phyloP scores from a whole-genome alignment of 2,888 invertebrate species.

The Coecobrya sp. region DNA sequence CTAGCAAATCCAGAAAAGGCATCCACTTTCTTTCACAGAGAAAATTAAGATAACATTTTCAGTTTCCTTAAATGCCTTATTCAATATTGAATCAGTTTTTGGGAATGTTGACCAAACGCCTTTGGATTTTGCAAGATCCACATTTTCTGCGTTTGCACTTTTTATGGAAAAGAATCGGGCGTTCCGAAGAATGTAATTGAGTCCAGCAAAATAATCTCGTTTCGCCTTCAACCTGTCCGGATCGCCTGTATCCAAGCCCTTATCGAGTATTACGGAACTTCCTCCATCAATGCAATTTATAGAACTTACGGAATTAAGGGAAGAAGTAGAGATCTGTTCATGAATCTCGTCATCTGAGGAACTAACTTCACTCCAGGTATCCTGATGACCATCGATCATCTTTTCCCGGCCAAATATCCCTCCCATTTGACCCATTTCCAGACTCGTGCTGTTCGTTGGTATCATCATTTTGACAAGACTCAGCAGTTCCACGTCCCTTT shows the following conservation, averaged over 20 bases:
- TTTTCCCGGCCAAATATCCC: slow-evolving; percentile 52
- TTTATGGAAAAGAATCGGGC: slow-evolving; percentile 95
- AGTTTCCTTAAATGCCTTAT: slow-evolving; percentile 97
- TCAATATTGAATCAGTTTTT: slow-evolving; percentile 98
- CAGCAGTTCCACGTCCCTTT: slow-evolving; percentile 58
- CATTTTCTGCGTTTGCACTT: slow-evolving; percentile 99
- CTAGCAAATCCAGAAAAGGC: slow-evolving; percentile 97
- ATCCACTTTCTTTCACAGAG: slow-evolving; percentile 99
- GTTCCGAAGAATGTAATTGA: too few species aligned
- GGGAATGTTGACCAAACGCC: slow-evolving; percentile 99
- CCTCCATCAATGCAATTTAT: slow-evolving; percentile 78
- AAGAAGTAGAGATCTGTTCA: slow-evolving; percentile 87
- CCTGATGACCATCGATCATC: slow-evolving; percentile 89
- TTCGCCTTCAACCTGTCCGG: slow-evolving; percentile 75
- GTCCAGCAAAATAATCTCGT: slow-evolving; percentile 87
- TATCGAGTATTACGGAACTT: slow-evolving; percentile 75
- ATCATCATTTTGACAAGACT: slow-evolving; percentile 56
- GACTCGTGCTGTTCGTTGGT: slow-evolving; percentile 68
- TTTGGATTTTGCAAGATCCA: slow-evolving; percentile 97
- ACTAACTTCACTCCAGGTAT: slow-evolving; percentile 96
- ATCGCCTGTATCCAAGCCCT: slow-evolving; percentile 61
- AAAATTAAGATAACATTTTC: slow-evolving; percentile 98
- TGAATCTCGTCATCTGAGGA: slow-evolving; percentile 92
- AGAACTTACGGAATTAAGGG: slow-evolving; percentile 85
- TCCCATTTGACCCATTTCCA: slow-evolving; percentile 58